Percentiles rank a stretch among this genome's conserved stretches.
Evolutionary conservation across 2,113 vertebrate genomes (phyloP).

Genomic region (Pyxicephalus adspersus): DNA sequence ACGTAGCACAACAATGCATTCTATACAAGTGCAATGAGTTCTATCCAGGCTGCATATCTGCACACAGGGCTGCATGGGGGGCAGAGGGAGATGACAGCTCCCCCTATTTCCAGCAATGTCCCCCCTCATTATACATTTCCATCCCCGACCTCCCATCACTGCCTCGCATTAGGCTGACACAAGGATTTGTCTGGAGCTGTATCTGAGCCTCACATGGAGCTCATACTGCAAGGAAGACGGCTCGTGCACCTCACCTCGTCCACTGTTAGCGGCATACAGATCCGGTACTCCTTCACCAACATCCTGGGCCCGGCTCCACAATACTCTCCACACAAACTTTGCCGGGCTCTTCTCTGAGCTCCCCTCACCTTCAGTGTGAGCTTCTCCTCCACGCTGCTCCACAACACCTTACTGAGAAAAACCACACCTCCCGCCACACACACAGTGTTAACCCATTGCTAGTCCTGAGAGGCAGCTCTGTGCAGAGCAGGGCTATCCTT

Average conservation of each 20-base stretch:
- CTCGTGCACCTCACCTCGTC: slow-evolving; percentile 42
- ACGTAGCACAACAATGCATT: slow-evolving; percentile 1
- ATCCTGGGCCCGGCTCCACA: slow-evolving; percentile 29
- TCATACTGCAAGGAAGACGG: neutral
- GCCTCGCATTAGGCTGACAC: too few relatives aligned
- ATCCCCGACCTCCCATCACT: slow-evolving; percentile 15
- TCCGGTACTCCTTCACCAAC: slow-evolving; percentile 44
- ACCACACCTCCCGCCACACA: slow-evolving; percentile 33
- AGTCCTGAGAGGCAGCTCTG: neutral
- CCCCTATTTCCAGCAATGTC: neutral
- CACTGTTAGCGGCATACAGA: slow-evolving; percentile 52
- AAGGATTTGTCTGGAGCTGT: too few relatives aligned
- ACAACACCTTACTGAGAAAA: slow-evolving; percentile 42
- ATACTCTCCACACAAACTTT: slow-evolving; percentile 37
- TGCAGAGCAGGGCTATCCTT: too few relatives aligned
- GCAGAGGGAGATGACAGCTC: slow-evolving; percentile 3
- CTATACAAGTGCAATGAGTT: slow-evolving; percentile 11
- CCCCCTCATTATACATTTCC: neutral
- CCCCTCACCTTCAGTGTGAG: slow-evolving; percentile 42
- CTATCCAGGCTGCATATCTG: slow-evolving; percentile 10
- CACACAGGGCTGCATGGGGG: neutral
- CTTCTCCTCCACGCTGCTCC: slow-evolving; percentile 29
- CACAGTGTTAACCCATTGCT: slow-evolving; percentile 24
- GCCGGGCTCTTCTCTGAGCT: neutral
- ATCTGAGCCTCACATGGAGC: too few relatives aligned